Evolutionary conservation across 2,797 vertebrate species (phyloP).

Genomic region (Microhierax caerulescens): DNA sequence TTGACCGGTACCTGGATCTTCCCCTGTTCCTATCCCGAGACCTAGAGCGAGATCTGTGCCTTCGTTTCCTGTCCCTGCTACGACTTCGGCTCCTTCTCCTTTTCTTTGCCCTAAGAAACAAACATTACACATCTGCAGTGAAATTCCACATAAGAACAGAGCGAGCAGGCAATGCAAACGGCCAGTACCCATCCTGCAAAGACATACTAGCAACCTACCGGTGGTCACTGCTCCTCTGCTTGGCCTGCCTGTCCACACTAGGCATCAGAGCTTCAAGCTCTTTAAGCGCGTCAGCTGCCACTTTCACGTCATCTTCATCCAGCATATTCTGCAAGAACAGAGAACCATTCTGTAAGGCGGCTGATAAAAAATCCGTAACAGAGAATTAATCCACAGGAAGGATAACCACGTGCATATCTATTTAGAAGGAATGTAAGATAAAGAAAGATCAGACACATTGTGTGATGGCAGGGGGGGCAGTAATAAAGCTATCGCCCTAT

Average conservation of each 20-base stretch:
- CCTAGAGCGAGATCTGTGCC: conserved; percentile 74
- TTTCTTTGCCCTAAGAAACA: conserved; percentile 76
- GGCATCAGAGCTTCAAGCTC: conserved; percentile 97
- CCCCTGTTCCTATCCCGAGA: conserved; percentile 81
- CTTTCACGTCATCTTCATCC: conserved; percentile 95
- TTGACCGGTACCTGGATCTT: conserved; percentile 83
- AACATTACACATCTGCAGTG: neutral
- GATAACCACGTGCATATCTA: fast-evolving
- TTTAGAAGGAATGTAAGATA: neutral
- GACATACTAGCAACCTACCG: conserved; percentile 65
- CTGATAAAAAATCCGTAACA: neutral
- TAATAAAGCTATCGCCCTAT: neutral
- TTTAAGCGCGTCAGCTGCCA: conserved; percentile 92
- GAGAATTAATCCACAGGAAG: neutral
- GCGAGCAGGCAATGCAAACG: fast-evolving
- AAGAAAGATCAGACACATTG: neutral
- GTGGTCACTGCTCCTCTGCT: conserved; percentile 78
- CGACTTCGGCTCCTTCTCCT: conserved; percentile 83
- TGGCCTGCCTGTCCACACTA: conserved; percentile 76
- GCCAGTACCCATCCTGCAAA: neutral
- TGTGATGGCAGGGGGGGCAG: fast-evolving
- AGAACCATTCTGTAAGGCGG: neutral
- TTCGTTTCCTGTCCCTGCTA: conserved; percentile 78
- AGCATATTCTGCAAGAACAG: conserved; percentile 77
- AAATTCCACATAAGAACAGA: neutral